phyloP scores from a whole-genome alignment of 1,140 invertebrate genomes.

The Hormaphis cornu region DNA sequence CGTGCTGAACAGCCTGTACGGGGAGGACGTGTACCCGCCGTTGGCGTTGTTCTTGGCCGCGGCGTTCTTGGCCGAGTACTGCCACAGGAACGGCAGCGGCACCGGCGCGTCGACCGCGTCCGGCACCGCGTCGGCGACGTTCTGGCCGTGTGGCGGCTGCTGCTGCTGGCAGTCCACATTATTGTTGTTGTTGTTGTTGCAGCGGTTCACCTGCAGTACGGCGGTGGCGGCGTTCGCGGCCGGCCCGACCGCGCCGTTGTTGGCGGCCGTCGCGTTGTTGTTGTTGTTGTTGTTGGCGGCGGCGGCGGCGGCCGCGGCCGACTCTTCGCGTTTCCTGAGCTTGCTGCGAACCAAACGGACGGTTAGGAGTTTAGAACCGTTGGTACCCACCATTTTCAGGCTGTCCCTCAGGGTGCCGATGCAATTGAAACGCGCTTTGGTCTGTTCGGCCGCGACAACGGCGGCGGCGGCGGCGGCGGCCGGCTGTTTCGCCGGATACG shows the following conservation, averaged over 20 bases:
- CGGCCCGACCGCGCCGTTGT: slow-evolving; percentile 1
- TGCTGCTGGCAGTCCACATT: slow-evolving; percentile 34
- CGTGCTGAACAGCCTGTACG: slow-evolving; percentile 57
- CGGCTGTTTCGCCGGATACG: slow-evolving; percentile 33
- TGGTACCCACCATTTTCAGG: slow-evolving; percentile 62
- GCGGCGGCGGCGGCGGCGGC: not conserved
- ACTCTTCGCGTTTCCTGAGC: slow-evolving; percentile 70
- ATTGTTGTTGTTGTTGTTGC: slow-evolving; percentile 36
- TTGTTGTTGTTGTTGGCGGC: slow-evolving; percentile 35
- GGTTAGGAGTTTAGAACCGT: slow-evolving; percentile 65
- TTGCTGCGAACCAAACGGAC: slow-evolving; percentile 80
- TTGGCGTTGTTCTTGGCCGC: slow-evolving; percentile 48
- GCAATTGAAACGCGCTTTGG: slow-evolving; percentile 39
- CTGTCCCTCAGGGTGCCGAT: slow-evolving; percentile 37
- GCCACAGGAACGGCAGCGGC: slow-evolving; percentile 62
- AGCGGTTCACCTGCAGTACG: slow-evolving; percentile 35
- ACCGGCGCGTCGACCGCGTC: slow-evolving; percentile 33
- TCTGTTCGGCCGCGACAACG: too few relatives aligned
- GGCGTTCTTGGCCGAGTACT: slow-evolving; percentile 59
- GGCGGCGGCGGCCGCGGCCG: slow-evolving; percentile 29
- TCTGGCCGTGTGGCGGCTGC: slow-evolving; percentile 15
- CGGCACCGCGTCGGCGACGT: not conserved
- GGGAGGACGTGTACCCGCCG: slow-evolving; percentile 48
- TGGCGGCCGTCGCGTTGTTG: slow-evolving; percentile 30
- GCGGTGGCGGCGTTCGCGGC: slow-evolving; percentile 25